Conservation (phyloP, 2,888 invertebrate genomes). For the Dione vanillae region DNA sequence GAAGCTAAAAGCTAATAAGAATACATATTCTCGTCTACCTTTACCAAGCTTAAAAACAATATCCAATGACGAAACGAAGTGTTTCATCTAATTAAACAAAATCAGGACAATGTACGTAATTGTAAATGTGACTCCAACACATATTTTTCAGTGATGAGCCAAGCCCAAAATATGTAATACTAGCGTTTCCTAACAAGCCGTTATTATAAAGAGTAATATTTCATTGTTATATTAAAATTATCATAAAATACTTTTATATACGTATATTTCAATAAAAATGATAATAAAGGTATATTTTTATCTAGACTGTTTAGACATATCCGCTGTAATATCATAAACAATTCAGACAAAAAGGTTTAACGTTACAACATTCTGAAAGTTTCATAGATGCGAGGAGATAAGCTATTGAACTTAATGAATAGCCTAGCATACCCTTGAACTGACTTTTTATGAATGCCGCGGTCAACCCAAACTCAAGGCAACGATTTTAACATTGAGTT, state of each 20-base stretch:
- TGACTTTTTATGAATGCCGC: conserved; percentile 50
- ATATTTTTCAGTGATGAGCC: too few species aligned
- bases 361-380: conserved; percentile 33
- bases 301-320: background rate
- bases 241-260: background rate
- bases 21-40: too few species aligned
- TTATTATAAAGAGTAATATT: too few species aligned
- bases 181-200: too few species aligned
- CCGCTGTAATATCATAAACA: background rate
- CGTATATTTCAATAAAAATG: background rate
- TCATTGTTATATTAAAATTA: background rate
- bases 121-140: too few species aligned
- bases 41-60: too few species aligned
- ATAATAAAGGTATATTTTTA: background rate
- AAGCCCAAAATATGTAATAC: too few species aligned
- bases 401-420: conserved; percentile 69
- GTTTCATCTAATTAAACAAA: too few species aligned
- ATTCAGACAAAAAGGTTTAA: background rate
- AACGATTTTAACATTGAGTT: conserved; percentile 49
- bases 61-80: too few species aligned
- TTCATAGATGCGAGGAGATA: conserved; percentile 67
- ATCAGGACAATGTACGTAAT: too few species aligned
- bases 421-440: conserved; percentile 74
- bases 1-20: too few species aligned
- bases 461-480: conserved; percentile 61